Conservation (phyloP, 2,797 vertebrate genomes). For the Sarcophilus harrisii region DNA sequence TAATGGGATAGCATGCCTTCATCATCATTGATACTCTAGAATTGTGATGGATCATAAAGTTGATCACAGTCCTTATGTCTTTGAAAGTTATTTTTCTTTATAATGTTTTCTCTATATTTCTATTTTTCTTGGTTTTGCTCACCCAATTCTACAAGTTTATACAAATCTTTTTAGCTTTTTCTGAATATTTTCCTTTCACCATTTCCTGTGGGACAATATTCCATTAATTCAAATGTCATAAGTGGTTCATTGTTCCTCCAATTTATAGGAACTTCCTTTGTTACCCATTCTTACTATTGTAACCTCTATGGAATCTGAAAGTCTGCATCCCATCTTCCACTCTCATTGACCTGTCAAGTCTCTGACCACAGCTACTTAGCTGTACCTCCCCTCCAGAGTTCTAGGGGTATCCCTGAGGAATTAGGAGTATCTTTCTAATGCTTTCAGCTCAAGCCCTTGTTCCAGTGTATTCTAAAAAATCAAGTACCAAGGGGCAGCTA, state of each 20-base stretch:
- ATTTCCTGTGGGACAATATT: not conserved
- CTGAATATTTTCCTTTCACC: not conserved
- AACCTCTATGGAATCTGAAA: not conserved
- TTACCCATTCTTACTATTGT: not conserved
- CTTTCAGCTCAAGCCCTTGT: not conserved
- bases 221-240: not conserved
- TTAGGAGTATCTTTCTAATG: not conserved
- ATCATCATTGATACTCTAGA: not conserved
- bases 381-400: not conserved
- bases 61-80: not conserved
- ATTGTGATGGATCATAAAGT: not conserved
- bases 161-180: not conserved
- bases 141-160: not conserved
- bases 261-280: not conserved
- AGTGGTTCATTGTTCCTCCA: not conserved
- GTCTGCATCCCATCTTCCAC: not conserved
- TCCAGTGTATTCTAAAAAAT: too few species aligned
- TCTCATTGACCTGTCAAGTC: not conserved
- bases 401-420: not conserved
- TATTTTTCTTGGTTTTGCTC: not conserved
- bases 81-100: not conserved
- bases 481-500: too few species aligned
- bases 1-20: not conserved
- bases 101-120: not conserved
- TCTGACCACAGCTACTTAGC: not conserved